Conservation (phyloP, 1,140 invertebrate genomes). For the Anoplophora glabripennis region DNA sequence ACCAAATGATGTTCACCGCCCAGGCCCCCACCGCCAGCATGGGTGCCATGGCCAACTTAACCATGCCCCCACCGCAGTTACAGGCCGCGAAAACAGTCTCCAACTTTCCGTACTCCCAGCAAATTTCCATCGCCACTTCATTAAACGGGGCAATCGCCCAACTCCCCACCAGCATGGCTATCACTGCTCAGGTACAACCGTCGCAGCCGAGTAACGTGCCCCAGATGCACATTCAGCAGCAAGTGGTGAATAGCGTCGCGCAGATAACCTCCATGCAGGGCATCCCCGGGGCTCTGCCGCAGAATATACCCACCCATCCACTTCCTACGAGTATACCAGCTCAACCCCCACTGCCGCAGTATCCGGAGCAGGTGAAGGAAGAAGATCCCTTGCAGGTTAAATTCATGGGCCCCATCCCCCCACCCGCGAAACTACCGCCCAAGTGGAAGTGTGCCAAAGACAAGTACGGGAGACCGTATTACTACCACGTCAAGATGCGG, state of each 20-base stretch:
- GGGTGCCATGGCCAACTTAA: conserved; percentile 37
- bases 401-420: conserved; percentile 49
- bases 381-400: conserved; percentile 25
- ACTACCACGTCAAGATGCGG: conserved; percentile 83
- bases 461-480: conserved; percentile 79
- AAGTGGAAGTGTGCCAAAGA: conserved; percentile 85
- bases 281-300: background rate
- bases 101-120: background rate
- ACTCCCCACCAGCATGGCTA: background rate
- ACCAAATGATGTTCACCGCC: conserved; percentile 14
- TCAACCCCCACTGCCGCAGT: background rate
- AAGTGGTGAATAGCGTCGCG: too few species aligned
- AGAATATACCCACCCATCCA: background rate
- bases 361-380: background rate
- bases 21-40: conserved; percentile 29
- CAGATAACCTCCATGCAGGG: too few species aligned
- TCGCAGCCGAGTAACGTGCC: background rate
- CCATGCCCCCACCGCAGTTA: conserved; percentile 21
- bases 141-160: background rate
- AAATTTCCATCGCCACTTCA: background rate
- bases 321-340: background rate
- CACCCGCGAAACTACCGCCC: conserved; percentile 69
- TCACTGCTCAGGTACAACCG: background rate
- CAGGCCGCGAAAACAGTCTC: background rate
- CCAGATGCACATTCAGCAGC: background rate